Conservation (phyloP, 2,797 vertebrate species). For the Manis pentadactyla region DNA sequence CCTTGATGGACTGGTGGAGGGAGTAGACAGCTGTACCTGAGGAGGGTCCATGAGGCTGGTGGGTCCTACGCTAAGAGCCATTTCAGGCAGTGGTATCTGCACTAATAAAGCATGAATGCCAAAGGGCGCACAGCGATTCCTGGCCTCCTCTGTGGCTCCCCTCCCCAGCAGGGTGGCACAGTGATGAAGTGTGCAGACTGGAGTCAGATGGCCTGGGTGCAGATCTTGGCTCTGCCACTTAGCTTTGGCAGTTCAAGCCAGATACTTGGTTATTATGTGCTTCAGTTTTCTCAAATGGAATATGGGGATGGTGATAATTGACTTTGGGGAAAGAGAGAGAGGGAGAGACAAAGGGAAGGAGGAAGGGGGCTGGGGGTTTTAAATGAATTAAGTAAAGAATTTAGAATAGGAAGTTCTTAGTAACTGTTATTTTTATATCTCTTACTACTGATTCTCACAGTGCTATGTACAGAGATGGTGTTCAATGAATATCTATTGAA, state of each 20-base stretch:
- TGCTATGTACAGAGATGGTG: not conserved
- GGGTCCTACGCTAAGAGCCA: not conserved
- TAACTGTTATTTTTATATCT: not conserved
- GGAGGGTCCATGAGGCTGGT: not conserved
- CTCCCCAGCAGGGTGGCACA: fast-evolving
- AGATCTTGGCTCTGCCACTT: not conserved
- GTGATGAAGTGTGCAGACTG: not conserved
- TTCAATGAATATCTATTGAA: not conserved
- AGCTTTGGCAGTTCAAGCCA: not conserved
- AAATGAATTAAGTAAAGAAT: not conserved
- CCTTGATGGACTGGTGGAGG: not conserved
- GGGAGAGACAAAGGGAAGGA: not conserved
- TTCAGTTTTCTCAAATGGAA: conserved; percentile 27
- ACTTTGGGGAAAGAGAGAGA: not conserved
- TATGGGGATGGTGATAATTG: not conserved
- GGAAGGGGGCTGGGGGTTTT: not conserved
- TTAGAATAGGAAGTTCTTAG: not conserved
- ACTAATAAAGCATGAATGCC: not conserved
- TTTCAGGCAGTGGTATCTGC: not conserved
- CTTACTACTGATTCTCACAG: not conserved
- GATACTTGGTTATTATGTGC: not conserved
- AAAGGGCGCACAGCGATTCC: too few relatives aligned
- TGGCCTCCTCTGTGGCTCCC: not conserved
- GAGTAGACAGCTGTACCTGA: not conserved
- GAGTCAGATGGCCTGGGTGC: not conserved